Conservation (phyloP, 2,797 vertebrate species). For the Chloroceryle amazona region DNA sequence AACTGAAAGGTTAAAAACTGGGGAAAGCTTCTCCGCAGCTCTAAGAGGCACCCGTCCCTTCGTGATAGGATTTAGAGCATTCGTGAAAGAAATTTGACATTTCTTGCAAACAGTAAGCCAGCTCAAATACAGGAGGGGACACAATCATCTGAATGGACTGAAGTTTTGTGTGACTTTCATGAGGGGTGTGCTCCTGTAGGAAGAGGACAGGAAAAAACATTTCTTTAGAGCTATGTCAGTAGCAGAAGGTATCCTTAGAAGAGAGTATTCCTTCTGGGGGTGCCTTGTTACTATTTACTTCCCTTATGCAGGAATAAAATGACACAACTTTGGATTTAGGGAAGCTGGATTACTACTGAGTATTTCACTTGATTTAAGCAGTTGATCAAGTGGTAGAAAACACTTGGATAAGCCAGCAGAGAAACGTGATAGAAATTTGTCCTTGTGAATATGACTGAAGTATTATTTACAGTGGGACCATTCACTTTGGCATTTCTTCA, state of each 20-base stretch:
- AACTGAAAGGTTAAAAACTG: slow-evolving; percentile 36
- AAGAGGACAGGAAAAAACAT: slow-evolving; percentile 11
- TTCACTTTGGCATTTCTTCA: neutral
- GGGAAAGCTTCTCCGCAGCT: neutral
- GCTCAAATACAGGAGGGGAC: neutral
- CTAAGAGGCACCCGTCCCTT: neutral
- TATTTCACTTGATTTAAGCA: neutral
- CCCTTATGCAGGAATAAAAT: neutral
- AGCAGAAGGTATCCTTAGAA: slow-evolving; percentile 1
- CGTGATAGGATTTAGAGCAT: neutral
- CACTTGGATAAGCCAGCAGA: neutral
- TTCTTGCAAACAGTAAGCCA: slow-evolving; percentile 16
- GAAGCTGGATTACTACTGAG: neutral
- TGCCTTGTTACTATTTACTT: neutral
- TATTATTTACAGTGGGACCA: neutral
- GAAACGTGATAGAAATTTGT: neutral
- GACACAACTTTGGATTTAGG: neutral
- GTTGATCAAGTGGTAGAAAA: neutral
- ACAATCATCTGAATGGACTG: neutral
- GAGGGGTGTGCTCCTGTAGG: neutral
- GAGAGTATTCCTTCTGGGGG: neutral
- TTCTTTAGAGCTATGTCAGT: neutral
- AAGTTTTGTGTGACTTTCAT: neutral
- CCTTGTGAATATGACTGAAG: neutral
- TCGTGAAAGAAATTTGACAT: slow-evolving; percentile 12